A percentile compares a stretch with the other conserved stretches of the same genome.
phyloP scores from a whole-genome alignment of 2,888 invertebrate genomes.

The Plutella xylostella region DNA sequence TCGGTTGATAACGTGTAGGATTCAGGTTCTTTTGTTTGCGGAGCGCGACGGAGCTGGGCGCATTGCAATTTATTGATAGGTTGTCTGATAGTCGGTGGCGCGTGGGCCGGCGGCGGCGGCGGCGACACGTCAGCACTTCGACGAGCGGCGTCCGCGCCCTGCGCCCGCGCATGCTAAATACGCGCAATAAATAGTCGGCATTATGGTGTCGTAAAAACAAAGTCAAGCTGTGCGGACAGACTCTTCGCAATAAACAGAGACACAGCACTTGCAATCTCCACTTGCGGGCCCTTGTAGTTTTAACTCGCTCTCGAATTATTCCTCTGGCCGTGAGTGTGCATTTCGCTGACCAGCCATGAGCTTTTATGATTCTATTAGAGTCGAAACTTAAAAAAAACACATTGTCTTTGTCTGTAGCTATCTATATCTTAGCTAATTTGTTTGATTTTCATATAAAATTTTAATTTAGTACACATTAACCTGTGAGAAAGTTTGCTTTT shows the following conservation, averaged over 20 bases:
- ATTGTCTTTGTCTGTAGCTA: too few relatives aligned
- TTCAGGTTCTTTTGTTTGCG: slow-evolving; percentile 55
- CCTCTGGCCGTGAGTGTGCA: too few relatives aligned
- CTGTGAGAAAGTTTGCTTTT: slow-evolving; percentile 41
- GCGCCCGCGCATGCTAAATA: slow-evolving; percentile 47
- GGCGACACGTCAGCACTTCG: slow-evolving; percentile 19
- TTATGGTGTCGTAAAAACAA: slow-evolving; percentile 63
- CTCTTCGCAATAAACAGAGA: slow-evolving; percentile 40
- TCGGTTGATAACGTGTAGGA: slow-evolving; percentile 53
- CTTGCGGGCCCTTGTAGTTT: neutral
- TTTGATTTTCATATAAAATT: too few relatives aligned
- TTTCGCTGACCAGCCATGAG: too few relatives aligned
- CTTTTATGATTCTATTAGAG: too few relatives aligned
- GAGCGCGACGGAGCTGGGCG: slow-evolving; percentile 54
- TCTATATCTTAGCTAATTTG: too few relatives aligned
- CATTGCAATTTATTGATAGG: slow-evolving; percentile 66
- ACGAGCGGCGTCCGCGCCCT: neutral
- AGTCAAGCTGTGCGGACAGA: slow-evolving; percentile 59
- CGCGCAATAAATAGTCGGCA: slow-evolving; percentile 53
- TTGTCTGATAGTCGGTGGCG: slow-evolving; percentile 60
- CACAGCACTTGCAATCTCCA: slow-evolving; percentile 1
- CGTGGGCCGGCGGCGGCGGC: slow-evolving; percentile 50
- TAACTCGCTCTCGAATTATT: neutral
- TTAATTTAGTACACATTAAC: slow-evolving; percentile 20
- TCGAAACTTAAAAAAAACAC: too few relatives aligned